phyloP scores from a whole-genome alignment of 1,140 invertebrate species.

The Drosophila navojoa region DNA sequence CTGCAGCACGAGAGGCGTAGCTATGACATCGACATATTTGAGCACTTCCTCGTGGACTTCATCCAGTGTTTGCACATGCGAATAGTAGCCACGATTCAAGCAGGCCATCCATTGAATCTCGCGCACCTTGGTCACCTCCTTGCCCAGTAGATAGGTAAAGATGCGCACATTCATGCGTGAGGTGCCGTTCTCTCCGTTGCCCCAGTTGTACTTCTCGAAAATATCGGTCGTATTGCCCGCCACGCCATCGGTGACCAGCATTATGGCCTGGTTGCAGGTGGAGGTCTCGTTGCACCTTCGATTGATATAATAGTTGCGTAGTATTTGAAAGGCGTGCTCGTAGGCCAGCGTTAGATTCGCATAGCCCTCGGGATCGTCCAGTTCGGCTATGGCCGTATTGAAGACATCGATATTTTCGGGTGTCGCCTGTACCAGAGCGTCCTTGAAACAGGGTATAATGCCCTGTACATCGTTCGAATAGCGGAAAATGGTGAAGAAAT shows the following conservation, averaged over 20 bases:
- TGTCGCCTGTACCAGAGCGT: slow-evolving; percentile 95
- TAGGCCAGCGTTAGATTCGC: slow-evolving; percentile 95
- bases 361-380: slow-evolving; percentile 89
- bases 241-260: slow-evolving; percentile 99
- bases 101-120: slow-evolving; percentile 98
- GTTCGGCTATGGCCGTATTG: slow-evolving; percentile 88
- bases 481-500: slow-evolving; percentile 96
- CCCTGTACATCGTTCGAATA: slow-evolving; percentile 88
- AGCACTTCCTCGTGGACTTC: slow-evolving; percentile 97
- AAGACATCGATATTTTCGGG: slow-evolving; percentile 93
- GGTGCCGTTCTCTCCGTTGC: slow-evolving; percentile 86
- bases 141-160: slow-evolving; percentile 98
- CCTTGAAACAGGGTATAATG: slow-evolving; percentile 92
- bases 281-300: slow-evolving; percentile 86
- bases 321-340: slow-evolving; percentile 92
- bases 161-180: slow-evolving; percentile 92
- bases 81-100: slow-evolving; percentile 96
- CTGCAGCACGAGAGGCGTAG: slow-evolving; percentile 92
- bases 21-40: slow-evolving; percentile 95
- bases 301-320: slow-evolving; percentile 87
- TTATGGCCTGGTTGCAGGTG: slow-evolving; percentile 97
- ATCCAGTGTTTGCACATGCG: slow-evolving; percentile 95
- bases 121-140: slow-evolving; percentile 95
- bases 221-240: slow-evolving; percentile 94
- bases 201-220: slow-evolving; percentile 93